Base-by-base conservation (phyloP, 2,888 invertebrate genomes). In the Calameuta filiformis region DNA sequence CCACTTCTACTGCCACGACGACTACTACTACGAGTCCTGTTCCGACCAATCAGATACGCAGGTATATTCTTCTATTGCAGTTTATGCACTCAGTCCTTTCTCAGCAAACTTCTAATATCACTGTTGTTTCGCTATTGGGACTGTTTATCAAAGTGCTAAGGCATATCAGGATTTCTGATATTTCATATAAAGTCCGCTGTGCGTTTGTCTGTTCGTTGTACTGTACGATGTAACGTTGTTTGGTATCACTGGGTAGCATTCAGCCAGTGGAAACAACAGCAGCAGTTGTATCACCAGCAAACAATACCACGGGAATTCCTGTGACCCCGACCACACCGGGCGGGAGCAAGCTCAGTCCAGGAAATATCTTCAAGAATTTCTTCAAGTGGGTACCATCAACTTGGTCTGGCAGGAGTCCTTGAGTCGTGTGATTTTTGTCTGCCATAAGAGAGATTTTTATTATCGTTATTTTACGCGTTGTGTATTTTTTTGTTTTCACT, bases 351-450 rank as follows among this genome's bases (percentile, higher is more conserved):
- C 95, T 97, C 91, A 96, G 97, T 88, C 95, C 96, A 79, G 96
- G 96, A 92, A 96, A 96, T 94, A 97, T 97, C 93, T 97, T 98
- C 95, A 97, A 97, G 94, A 97, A 97, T 94, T 97, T 97, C 94
- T 97, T 98, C 96, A 98, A 98, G 98, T 98, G 97, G 95, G 93
- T 93, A 93, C 92, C 71, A 71, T 83, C 81, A 84, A 23, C 56
- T 56, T 56, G 56, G 56, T 23, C 56, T 56, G 56, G 56, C 56
- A 87, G 85, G 84, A 87, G 81, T 79, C 89, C 81, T 87, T 83
- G 83, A 83, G 84, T 83, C 81, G 83, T 86, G 86, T 87, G 84
- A 82, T 82, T 82, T 84, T 84, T 82, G 82, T 81, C 83, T 84
- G 81, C 83, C 76, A 77, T 83, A 81, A 73, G 69, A 84, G 73